phyloP scores from a whole-genome alignment of 2,888 invertebrate genomes.

The Prosopocoilus inquinatus region DNA sequence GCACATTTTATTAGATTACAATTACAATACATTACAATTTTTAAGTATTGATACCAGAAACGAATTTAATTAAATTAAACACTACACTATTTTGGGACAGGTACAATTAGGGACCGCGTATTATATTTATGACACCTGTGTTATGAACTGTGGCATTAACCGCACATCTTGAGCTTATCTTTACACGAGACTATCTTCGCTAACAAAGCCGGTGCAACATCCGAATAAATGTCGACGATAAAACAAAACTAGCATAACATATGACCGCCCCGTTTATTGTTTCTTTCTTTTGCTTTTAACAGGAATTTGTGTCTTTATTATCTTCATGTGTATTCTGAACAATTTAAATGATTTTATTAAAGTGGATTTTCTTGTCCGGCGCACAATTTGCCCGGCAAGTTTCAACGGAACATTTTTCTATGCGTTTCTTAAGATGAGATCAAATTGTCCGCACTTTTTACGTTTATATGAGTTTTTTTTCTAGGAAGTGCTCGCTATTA shows the following conservation, averaged over 20 bases:
- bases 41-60: not conserved
- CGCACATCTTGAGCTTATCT: slow-evolving; percentile 15
- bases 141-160: slow-evolving; percentile 14
- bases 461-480: not conserved
- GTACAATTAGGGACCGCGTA: not conserved
- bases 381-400: slow-evolving; percentile 3
- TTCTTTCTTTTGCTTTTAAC: slow-evolving; percentile 17
- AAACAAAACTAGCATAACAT: slow-evolving; percentile 26
- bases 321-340: slow-evolving; percentile 26
- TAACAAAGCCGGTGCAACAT: slow-evolving; percentile 28
- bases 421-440: slow-evolving; percentile 2
- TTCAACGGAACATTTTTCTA: not conserved
- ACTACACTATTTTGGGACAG: not conserved
- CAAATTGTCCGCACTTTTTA: not conserved
- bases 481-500: not conserved
- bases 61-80: not conserved
- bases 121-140: no score
- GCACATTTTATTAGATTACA: no score
- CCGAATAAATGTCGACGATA: slow-evolving; percentile 30
- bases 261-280: slow-evolving; percentile 21
- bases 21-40: no score
- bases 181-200: slow-evolving; percentile 17
- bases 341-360: slow-evolving; percentile 32
- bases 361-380: slow-evolving; percentile 30
- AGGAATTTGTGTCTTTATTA: slow-evolving; percentile 22